phyloP scores from a whole-genome alignment of 2,888 invertebrate genomes.

The Altica lythri region DNA sequence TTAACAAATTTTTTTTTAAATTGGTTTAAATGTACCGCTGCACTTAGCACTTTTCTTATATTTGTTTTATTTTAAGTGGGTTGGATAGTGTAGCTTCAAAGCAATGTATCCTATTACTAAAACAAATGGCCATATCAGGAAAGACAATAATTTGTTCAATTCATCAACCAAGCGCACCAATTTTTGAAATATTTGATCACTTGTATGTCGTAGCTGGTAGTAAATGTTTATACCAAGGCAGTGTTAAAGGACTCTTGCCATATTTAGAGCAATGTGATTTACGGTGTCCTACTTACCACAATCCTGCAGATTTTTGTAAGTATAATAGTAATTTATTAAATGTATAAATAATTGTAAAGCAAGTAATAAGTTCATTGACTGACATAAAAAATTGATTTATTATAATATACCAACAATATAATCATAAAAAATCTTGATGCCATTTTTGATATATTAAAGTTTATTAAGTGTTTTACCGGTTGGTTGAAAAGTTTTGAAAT shows the following conservation, averaged over 20 bases:
- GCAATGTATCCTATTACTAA: conserved; percentile 79
- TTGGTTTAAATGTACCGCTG: neutral
- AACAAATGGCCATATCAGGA: conserved; percentile 80
- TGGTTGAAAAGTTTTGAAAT: too few relatives aligned
- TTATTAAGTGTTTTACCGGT: too few relatives aligned
- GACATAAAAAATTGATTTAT: too few relatives aligned
- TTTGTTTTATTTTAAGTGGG: conserved; percentile 63
- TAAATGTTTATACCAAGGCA: conserved; percentile 79
- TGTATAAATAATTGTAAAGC: too few relatives aligned
- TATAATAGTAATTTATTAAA: too few relatives aligned
- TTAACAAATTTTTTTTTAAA: neutral
- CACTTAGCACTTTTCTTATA: neutral
- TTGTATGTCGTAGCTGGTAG: conserved; percentile 83
- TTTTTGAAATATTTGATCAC: conserved; percentile 88
- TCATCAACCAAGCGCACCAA: conserved; percentile 87
- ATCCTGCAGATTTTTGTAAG: conserved; percentile 67
- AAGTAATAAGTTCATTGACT: too few relatives aligned
- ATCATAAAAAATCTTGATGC: too few relatives aligned
- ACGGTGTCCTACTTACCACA: conserved; percentile 85
- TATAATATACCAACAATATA: too few relatives aligned
- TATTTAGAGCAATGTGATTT: conserved; percentile 74
- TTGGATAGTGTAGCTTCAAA: conserved; percentile 81
- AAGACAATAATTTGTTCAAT: conserved; percentile 87
- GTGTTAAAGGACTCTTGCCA: conserved; percentile 74
- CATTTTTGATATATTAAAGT: too few relatives aligned